These are phyloP conservation scores for Calameuta pallipes DNA, from an alignment of 2,888 invertebrate species.

Conservation along the genomic window DNA sequence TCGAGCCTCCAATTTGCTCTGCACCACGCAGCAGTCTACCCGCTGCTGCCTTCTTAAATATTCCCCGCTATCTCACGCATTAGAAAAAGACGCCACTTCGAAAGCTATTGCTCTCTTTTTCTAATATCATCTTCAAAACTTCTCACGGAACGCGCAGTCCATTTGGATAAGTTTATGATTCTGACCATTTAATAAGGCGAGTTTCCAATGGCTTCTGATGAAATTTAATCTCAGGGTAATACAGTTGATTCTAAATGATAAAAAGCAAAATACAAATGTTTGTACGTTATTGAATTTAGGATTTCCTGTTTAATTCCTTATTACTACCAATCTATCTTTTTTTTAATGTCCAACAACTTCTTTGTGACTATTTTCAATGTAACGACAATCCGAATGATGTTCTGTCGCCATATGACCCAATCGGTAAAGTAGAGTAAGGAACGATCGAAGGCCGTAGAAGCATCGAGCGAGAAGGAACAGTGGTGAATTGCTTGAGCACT, in stretches of 20 bases:
- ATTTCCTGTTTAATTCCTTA: background rate
- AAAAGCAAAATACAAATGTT: background rate
- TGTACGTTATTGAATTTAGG: background rate
- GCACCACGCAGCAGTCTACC: too few relatives aligned
- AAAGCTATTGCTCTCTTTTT: too few relatives aligned
- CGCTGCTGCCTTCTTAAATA: too few relatives aligned
- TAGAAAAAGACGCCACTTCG: too few relatives aligned
- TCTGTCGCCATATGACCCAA: background rate
- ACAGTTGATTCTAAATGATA: too few relatives aligned
- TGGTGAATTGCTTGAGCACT: conserved; percentile 41
- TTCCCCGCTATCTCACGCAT: too few relatives aligned
- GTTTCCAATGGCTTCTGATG: background rate
- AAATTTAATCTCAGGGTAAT: too few relatives aligned
- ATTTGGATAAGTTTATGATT: background rate
- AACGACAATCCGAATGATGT: background rate
- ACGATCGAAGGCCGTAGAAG: conserved; percentile 33
- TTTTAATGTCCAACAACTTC: background rate
- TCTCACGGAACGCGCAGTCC: too few relatives aligned
- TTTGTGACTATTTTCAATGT: background rate
- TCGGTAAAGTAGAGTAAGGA: conserved; percentile 39
- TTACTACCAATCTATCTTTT: background rate
- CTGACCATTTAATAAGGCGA: background rate
- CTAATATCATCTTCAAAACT: too few relatives aligned
- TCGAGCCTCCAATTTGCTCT: too few relatives aligned
- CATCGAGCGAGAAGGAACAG: conserved; percentile 37